These are phyloP conservation scores for Elysia chlorotica DNA, from an alignment of 1,140 invertebrate genomes.

Conservation along the genomic window DNA sequence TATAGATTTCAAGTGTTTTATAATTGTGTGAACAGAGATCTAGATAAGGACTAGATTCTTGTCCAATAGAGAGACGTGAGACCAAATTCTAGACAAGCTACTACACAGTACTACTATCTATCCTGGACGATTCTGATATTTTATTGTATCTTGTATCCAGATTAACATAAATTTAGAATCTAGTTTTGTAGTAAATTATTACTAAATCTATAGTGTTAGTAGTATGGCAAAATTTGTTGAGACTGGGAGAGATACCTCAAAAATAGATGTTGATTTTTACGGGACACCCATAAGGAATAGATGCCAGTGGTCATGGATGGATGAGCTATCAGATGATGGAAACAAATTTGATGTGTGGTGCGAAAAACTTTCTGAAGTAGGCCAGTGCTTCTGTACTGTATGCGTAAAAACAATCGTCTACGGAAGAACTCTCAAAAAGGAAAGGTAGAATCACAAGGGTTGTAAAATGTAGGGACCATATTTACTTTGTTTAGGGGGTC, in stretches of 20 bases:
- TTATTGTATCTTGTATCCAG: no score
- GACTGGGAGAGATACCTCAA: background rate
- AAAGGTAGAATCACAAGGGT: no score
- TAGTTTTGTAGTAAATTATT: no score
- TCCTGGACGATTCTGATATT: no score
- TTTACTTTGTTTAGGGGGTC: no score
- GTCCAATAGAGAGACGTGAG: no score
- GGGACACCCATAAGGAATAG: background rate
- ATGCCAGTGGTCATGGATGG: background rate
- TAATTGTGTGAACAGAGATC: background rate
- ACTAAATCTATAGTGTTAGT: no score
- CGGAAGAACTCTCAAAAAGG: background rate
- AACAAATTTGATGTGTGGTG: background rate
- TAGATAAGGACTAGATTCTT: background rate
- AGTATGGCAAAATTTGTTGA: background rate
- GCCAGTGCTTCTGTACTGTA: background rate
- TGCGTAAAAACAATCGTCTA: background rate
- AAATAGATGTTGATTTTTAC: background rate
- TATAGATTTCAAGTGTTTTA: background rate
- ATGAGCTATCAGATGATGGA: background rate
- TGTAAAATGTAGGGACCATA: no score
- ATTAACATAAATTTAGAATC: no score
- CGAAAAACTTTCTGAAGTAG: background rate
- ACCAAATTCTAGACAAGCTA: no score
- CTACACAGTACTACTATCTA: no score